These are phyloP conservation scores for Calcarius ornatus DNA, from an alignment of 2,113 vertebrate species.

Conservation along the genomic window DNA sequence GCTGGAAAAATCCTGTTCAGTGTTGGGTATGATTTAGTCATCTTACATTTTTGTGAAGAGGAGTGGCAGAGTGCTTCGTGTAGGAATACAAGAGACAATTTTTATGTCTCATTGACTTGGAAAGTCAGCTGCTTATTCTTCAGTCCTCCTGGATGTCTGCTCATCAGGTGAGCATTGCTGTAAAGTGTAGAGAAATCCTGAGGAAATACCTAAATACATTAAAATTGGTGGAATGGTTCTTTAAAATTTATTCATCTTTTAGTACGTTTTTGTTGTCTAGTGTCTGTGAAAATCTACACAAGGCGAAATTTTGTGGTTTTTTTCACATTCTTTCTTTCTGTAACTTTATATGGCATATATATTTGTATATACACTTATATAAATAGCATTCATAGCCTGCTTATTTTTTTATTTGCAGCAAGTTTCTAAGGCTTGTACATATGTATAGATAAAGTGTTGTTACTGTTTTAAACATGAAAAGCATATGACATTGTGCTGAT, in stretches of 20 bases:
- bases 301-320: not conserved
- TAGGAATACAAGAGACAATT: not conserved
- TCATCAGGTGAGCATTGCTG: constrained; percentile 52
- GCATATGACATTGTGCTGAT: not conserved
- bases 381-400: not conserved
- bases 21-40: not conserved
- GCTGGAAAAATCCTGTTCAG: not conserved
- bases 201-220: not conserved
- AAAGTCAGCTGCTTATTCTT: constrained; percentile 5
- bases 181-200: not conserved
- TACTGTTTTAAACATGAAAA: not conserved
- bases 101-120: not conserved
- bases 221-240: not conserved
- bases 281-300: not conserved
- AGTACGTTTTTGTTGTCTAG: not conserved
- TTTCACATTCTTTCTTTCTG: not conserved
- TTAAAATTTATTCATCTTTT: not conserved
- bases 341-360: not conserved
- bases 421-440: not conserved
- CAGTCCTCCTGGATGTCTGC: not conserved
- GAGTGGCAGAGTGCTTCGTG: not conserved
- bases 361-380: not conserved
- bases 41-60: not conserved
- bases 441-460: not conserved
- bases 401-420: not conserved